phyloP scores from a whole-genome alignment of 2,797 vertebrate species.

The Sebastes baramenuke region DNA sequence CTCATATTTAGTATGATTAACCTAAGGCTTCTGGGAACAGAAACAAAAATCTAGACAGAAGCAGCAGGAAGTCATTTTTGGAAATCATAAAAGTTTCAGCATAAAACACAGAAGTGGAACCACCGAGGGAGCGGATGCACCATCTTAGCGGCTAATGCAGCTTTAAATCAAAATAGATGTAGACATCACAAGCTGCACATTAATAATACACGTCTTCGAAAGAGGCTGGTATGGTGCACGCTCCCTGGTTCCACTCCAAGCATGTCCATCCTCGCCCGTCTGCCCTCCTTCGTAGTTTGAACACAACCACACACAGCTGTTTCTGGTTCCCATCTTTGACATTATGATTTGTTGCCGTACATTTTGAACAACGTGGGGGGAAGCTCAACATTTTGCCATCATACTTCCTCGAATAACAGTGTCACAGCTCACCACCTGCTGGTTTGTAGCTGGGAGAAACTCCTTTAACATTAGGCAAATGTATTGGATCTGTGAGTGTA shows the following conservation, averaged over 20 bases:
- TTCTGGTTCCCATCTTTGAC: neutral
- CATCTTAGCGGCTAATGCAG: neutral
- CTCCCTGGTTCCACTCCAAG: neutral
- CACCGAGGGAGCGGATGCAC: neutral
- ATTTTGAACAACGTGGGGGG: neutral
- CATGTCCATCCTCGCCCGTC: neutral
- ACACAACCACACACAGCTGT: slow-evolving; percentile 9
- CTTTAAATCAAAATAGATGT: neutral
- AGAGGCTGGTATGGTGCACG: neutral
- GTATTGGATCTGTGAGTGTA: slow-evolving; percentile 4
- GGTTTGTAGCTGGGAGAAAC: neutral
- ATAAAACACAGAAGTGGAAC: neutral
- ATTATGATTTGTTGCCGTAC: neutral
- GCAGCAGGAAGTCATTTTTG: neutral
- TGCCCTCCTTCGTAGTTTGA: neutral
- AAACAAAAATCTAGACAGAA: neutral
- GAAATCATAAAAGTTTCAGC: neutral
- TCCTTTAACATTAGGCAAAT: neutral
- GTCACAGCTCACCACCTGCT: neutral
- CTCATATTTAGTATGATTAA: neutral
- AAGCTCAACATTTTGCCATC: neutral
- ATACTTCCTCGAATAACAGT: neutral
- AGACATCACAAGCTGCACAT: slow-evolving; percentile 5
- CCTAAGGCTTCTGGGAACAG: neutral
- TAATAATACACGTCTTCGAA: neutral